phyloP scores from a whole-genome alignment of 2,113 vertebrate genomes.

The Megaceryle torquata region DNA sequence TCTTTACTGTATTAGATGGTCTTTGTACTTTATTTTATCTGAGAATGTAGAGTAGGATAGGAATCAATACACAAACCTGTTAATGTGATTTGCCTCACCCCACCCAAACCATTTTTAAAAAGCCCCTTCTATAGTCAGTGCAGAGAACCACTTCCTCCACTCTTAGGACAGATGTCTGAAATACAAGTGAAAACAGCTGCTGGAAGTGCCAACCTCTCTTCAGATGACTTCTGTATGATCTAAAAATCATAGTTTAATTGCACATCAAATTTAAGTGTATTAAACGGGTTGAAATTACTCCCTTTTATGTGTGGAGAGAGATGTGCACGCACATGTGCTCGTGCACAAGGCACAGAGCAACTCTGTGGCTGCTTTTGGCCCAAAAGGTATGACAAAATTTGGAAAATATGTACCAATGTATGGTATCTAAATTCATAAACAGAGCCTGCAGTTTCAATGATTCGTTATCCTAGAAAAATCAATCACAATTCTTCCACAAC shows the following conservation, averaged over 20 bases:
- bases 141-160: not conserved
- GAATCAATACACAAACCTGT: not conserved
- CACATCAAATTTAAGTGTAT: not conserved
- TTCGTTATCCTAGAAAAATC: slow-evolving; percentile 6
- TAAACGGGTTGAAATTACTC: not conserved
- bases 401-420: not conserved
- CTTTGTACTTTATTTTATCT: not conserved
- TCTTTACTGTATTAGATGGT: not conserved
- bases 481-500: not conserved
- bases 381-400: not conserved
- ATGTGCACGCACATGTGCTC: not conserved
- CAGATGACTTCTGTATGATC: not conserved
- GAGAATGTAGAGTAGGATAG: not conserved
- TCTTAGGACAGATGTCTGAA: not conserved
- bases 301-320: not conserved
- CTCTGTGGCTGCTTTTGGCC: not conserved
- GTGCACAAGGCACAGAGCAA: not conserved
- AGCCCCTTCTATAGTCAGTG: not conserved
- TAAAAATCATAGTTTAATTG: not conserved
- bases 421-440: not conserved
- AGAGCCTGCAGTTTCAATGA: not conserved
- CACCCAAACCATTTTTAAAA: not conserved
- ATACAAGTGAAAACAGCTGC: not conserved
- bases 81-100: not conserved
- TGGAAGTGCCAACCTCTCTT: not conserved